Evolutionary conservation across 2,113 vertebrate genomes (phyloP), one percentile per base, ranked within the genome.

Genomic region (Mirza zaza): DNA sequence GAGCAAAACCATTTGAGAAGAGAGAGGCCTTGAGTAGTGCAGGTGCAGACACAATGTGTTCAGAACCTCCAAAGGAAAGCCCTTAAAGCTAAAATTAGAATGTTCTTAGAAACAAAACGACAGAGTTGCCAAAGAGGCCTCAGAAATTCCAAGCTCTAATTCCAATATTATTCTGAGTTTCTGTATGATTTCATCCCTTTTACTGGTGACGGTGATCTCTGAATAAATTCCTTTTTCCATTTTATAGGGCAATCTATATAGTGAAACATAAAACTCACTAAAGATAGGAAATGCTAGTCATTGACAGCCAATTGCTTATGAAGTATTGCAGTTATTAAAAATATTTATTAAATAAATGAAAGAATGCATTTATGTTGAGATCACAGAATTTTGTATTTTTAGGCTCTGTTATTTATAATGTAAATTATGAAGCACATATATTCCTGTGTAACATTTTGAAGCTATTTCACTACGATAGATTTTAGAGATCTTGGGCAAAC

Each of bases 51-150:
- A 39, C 20, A 90, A 67, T 71, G 85, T 77, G 68, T 25, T 89
- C 75, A 71, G 75, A 92, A 65, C 42, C 94, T 96, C 90, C 91
- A 87, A 90, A 71, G 71, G 67, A 96, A 87, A 95, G 86, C 50
- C 67, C 89, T n/a, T 88, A 94, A 94, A 97, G 70, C 68, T 95
- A 93, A 96, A 98, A 96, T 91, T 83, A 96, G n/a, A 95, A 71
- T 90, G 23, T 79, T 85, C 48, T 89, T 97, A 94, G 88, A 77
- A 98, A 90, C 59, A 73, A 89, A 94, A 63, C 4, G 5, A 79
- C 57, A 90, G 55, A 55, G 57, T 34, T 82, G 67, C 88, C 85
- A 45, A 71, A 81, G 21, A 85, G 39, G 29, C 7, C 76, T 92
- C 94, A 86, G n/a, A 57, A 87, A 88, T 82, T 90, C 71, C 55